Evolutionary conservation across 2,797 vertebrate species (phyloP).

Genomic region (Sebastes diploproa): DNA sequence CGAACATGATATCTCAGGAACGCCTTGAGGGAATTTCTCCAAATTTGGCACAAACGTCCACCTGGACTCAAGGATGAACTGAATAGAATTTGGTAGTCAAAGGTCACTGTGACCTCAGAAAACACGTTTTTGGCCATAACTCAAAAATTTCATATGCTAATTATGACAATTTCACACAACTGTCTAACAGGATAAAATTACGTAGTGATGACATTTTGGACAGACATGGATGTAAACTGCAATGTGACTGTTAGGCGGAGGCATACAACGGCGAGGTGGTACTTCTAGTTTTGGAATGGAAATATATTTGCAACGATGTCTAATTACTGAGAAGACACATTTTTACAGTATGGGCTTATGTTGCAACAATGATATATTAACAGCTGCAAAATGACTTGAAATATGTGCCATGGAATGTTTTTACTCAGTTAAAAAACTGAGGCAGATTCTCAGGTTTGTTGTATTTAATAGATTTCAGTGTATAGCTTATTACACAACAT

Average conservation of each 20-base stretch:
- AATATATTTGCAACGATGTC: conserved; percentile 11
- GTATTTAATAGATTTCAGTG: conserved; percentile 35
- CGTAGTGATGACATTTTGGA: not conserved
- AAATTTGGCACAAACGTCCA: not conserved
- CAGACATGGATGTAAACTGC: not conserved
- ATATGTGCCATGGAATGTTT: conserved; percentile 38
- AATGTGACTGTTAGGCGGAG: not conserved
- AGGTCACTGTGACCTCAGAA: not conserved
- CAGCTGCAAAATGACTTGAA: conserved; percentile 58
- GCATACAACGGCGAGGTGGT: not conserved
- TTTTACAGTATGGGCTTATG: not conserved
- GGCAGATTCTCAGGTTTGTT: conserved; percentile 74
- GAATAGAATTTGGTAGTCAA: not conserved
- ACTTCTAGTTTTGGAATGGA: not conserved
- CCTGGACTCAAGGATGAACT: not conserved
- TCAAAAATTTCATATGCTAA: not conserved
- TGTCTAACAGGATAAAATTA: not conserved
- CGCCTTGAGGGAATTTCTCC: not conserved
- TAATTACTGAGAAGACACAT: not conserved
- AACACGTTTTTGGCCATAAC: not conserved
- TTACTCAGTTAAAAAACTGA: conserved; percentile 60
- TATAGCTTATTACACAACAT: conserved; percentile 19
- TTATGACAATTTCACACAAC: not conserved
- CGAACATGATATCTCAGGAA: no score
- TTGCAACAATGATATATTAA: not conserved